Conservation (phyloP, 2,797 vertebrate species). For the Phalanger gymnotis region DNA sequence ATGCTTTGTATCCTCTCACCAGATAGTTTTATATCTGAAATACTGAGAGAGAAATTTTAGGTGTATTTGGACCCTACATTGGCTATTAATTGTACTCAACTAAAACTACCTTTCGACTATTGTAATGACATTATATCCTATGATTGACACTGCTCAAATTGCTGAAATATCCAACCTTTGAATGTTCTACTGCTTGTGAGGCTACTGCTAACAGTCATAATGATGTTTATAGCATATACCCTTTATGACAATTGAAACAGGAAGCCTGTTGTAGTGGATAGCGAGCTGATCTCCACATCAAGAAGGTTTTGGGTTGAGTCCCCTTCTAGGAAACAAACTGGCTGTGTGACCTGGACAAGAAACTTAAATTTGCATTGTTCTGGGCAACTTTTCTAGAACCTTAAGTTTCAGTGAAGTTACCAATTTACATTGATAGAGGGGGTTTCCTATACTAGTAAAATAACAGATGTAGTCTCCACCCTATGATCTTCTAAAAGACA, state of each 20-base stretch:
- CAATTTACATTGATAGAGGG: neutral
- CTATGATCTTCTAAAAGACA: neutral
- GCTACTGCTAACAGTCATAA: neutral
- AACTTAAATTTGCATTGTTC: neutral
- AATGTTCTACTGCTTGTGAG: slow-evolving; percentile 32
- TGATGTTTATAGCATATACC: neutral
- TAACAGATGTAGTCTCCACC: neutral
- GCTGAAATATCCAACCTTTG: slow-evolving; percentile 49
- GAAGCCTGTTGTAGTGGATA: neutral
- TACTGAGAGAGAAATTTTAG: neutral
- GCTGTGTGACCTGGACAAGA: neutral
- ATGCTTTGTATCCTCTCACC: neutral
- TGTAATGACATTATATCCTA: slow-evolving; percentile 45
- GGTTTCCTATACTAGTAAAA: neutral
- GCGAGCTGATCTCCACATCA: neutral
- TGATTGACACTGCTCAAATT: slow-evolving; percentile 63
- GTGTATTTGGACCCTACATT: neutral
- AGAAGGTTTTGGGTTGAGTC: neutral
- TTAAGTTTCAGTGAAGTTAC: neutral
- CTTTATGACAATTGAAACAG: neutral
- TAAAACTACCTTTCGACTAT: neutral
- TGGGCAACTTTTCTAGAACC: neutral
- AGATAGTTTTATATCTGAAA: neutral
- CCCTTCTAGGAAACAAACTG: neutral
- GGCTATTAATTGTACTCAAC: slow-evolving; percentile 34